Evolutionary conservation across 2,797 vertebrate species (phyloP).

Genomic region (Sebastes iracundus): DNA sequence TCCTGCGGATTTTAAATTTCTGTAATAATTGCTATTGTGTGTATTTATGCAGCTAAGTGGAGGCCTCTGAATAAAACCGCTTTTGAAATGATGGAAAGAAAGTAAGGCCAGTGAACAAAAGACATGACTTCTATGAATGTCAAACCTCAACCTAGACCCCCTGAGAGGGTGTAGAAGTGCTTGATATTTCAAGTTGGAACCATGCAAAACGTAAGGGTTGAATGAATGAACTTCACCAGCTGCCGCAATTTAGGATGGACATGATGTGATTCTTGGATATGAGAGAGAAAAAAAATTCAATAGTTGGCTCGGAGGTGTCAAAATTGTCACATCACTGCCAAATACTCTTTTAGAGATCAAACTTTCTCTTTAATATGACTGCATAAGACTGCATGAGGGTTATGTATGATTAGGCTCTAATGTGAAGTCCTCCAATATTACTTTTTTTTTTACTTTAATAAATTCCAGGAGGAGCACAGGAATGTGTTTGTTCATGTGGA

Average conservation of each 20-base stretch:
- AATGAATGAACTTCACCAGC: constrained; percentile 61
- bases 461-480: constrained; percentile 27
- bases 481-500: constrained; percentile 21
- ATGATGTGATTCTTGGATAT: constrained; percentile 56
- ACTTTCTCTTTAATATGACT: constrained; percentile 22
- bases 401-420: constrained; percentile 38
- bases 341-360: constrained; percentile 40
- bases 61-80: constrained; percentile 37
- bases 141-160: constrained; percentile 57
- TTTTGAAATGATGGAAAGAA: constrained; percentile 48
- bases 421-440: constrained; percentile 22
- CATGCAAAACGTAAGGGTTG: constrained; percentile 36
- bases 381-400: neutral
- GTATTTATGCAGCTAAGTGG: constrained; percentile 47
- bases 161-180: constrained; percentile 50
- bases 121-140: constrained; percentile 43
- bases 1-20: constrained; percentile 47
- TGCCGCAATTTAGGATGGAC: constrained; percentile 44
- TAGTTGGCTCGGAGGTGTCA: constrained; percentile 50
- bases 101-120: constrained; percentile 48
- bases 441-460: constrained; percentile 26
- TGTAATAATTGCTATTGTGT: constrained; percentile 54
- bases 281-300: constrained; percentile 13
- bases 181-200: constrained; percentile 56
- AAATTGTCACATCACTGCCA: constrained; percentile 43